Evolutionary conservation across 2,797 vertebrate genomes (phyloP).

Genomic region (Cynopterus sphinx): DNA sequence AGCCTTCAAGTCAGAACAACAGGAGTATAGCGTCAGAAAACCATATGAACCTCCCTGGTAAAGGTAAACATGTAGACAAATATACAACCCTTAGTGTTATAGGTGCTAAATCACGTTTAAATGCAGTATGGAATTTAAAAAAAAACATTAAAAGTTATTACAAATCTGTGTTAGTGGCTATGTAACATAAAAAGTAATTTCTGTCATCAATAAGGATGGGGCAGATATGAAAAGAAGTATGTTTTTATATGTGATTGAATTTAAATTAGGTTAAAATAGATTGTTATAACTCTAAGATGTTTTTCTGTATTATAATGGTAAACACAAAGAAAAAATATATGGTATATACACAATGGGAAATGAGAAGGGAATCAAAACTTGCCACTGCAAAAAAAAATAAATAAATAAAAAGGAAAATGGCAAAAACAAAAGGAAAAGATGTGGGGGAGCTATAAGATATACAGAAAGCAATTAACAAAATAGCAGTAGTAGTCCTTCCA

Average conservation of each 20-base stretch:
- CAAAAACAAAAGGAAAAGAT: neutral
- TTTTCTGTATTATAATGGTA: neutral
- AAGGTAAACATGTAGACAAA: neutral
- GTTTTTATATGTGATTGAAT: neutral
- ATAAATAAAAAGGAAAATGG: neutral
- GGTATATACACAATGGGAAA: neutral
- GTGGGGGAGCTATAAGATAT: neutral
- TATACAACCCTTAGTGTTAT: neutral
- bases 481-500: neutral
- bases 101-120: neutral
- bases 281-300: neutral
- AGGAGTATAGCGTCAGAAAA: neutral
- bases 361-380: neutral
- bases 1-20: neutral
- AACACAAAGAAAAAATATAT: neutral
- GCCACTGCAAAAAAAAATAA: neutral
- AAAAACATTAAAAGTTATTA: neutral
- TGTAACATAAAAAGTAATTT: neutral
- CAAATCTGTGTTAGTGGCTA: neutral
- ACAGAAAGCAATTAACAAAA: neutral
- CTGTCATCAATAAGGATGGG: neutral
- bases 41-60: neutral
- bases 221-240: neutral
- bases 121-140: neutral
- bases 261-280: neutral